Conservation (phyloP, 2,888 invertebrate species). For the Clivina fossor region DNA sequence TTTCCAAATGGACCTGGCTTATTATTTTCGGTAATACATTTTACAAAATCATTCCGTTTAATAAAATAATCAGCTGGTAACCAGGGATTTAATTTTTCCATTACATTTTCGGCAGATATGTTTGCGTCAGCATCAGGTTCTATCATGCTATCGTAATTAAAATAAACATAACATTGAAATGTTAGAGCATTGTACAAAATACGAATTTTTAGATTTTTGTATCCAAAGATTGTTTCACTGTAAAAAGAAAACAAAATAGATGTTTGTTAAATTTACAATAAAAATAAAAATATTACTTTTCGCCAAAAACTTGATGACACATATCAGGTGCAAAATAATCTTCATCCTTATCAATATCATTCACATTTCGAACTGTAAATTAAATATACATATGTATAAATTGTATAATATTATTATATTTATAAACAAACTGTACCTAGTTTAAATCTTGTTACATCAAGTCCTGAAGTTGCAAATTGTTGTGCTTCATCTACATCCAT, state of each 20-base stretch:
- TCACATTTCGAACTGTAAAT: conserved; percentile 59
- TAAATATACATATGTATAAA: conserved; percentile 16
- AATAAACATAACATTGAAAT: conserved; percentile 76
- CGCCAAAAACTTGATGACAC: conserved; percentile 93
- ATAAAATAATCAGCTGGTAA: conserved; percentile 46
- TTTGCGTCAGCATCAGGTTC: conserved; percentile 45
- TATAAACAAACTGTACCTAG: conserved; percentile 50
- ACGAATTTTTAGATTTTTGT: conserved; percentile 76
- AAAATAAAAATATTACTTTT: conserved; percentile 54
- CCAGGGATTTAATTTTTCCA: conserved; percentile 45
- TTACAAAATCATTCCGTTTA: conserved; percentile 42
- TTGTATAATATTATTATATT: background rate
- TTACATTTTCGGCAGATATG: conserved; percentile 44
- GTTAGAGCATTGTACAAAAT: conserved; percentile 81
- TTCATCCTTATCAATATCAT: conserved; percentile 68
- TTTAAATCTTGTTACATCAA: conserved; percentile 52
- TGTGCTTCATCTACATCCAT: conserved; percentile 19
- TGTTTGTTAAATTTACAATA: conserved; percentile 40
- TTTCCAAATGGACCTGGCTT: conserved; percentile 46
- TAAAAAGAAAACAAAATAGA: conserved; percentile 44
- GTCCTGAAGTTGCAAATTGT: conserved; percentile 18
- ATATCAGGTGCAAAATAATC: conserved; percentile 76
- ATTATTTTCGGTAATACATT: conserved; percentile 42
- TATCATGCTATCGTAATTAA: conserved; percentile 72
- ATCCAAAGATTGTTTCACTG: conserved; percentile 90